Evolutionary conservation across 2,113 vertebrate species (phyloP).

Genomic region (Phocoena sinus): DNA sequence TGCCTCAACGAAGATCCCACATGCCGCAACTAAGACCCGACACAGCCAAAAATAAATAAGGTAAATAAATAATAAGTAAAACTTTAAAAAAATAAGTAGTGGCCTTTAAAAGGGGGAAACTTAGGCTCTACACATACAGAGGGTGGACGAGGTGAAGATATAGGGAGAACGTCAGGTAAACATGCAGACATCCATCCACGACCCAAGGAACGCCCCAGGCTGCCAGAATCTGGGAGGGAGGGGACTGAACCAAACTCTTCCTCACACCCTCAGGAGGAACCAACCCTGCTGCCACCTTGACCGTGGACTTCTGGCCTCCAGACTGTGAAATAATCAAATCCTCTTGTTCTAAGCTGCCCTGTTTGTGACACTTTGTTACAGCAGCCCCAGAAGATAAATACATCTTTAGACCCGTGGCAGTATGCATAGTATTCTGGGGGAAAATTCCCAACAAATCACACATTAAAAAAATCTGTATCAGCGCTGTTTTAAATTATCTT

Average conservation of each 20-base stretch:
- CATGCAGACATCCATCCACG: neutral
- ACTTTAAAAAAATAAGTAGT: fast-evolving
- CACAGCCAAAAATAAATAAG: too few species aligned
- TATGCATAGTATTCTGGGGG: fast-evolving
- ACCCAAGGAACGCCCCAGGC: neutral
- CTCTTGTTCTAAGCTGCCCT: neutral
- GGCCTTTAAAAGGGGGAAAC: neutral
- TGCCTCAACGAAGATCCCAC: too few species aligned
- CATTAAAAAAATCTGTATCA: neutral
- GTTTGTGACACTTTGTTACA: neutral
- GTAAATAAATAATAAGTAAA: too few species aligned
- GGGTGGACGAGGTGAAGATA: too few species aligned
- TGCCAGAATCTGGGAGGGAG: neutral
- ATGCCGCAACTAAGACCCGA: too few species aligned
- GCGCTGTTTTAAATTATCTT: neutral
- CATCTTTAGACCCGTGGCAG: neutral
- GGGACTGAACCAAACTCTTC: neutral
- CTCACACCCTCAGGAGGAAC: neutral
- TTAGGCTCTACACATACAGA: too few species aligned
- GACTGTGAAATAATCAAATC: fast-evolving
- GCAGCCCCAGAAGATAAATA: fast-evolving
- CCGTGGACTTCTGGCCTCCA: neutral
- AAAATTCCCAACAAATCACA: too few species aligned
- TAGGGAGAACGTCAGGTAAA: fast-evolving
- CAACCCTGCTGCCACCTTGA: neutral